Percentiles rank a stretch among this genome's conserved stretches.
These are phyloP conservation scores for Corydoras sp. DNA, from an alignment of 2,113 vertebrate genomes.

Conservation along the genomic window DNA sequence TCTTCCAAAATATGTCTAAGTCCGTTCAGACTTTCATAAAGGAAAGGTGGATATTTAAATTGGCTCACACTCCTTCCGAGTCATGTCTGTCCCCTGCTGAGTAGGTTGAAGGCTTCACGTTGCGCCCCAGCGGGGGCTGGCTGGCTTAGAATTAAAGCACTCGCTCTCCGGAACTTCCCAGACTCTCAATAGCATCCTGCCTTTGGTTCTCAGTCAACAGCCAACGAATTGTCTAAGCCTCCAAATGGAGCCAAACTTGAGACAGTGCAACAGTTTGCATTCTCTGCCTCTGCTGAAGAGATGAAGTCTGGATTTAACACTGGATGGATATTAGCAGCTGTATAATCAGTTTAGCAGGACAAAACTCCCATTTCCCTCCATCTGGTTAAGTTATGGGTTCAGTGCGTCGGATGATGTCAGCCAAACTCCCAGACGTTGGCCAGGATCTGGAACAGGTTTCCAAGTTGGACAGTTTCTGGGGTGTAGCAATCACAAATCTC, in stretches of 20 bases:
- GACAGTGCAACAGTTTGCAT: not conserved
- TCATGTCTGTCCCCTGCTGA: constrained; percentile 23
- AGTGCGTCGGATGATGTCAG: constrained; percentile 16
- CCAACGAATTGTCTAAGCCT: not conserved
- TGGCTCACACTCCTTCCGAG: constrained; percentile 13
- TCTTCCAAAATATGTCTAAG: too few relatives aligned
- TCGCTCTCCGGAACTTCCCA: constrained; percentile 38
- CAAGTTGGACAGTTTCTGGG: constrained; percentile 6
- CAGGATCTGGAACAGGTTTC: constrained; percentile 24
- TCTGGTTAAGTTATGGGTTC: constrained; percentile 38
- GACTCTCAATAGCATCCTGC: constrained; percentile 31
- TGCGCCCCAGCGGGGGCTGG: constrained; percentile 30
- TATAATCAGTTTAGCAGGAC: constrained; percentile 17
- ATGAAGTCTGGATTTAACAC: constrained; percentile 18
- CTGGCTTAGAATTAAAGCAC: constrained; percentile 42
- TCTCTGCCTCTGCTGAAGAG: constrained; percentile 28
- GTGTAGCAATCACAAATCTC: constrained; percentile 3
- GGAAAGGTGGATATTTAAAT: constrained; percentile 39
- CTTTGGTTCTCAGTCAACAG: constrained; percentile 7
- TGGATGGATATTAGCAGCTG: constrained; percentile 39
- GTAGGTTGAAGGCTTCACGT: constrained; percentile 31
- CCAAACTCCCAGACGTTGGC: constrained; percentile 26
- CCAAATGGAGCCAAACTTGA: constrained; percentile 23
- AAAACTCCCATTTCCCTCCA: constrained; percentile 13
- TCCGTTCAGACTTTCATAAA: constrained; percentile 5